These are phyloP conservation scores for Pithys albifrons DNA, from an alignment of 2,113 vertebrate genomes.

Conservation along the genomic window DNA sequence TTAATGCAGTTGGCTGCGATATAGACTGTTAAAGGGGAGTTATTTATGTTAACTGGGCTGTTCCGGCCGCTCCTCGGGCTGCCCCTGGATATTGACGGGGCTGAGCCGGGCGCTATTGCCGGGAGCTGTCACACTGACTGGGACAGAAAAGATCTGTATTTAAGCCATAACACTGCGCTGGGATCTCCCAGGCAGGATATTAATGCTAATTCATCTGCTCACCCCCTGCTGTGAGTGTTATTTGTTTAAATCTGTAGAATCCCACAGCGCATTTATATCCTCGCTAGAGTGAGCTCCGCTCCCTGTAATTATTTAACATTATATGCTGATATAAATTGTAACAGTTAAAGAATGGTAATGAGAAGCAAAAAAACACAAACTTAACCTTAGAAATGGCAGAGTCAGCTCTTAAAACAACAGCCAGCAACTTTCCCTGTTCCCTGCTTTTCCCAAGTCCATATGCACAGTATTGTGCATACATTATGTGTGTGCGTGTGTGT, in stretches of 20 bases:
- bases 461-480: conserved; percentile 6
- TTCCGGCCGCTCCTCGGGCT: conserved; percentile 49
- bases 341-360: conserved; percentile 96
- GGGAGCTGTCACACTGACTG: conserved; percentile 80
- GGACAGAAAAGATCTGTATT: conserved; percentile 85
- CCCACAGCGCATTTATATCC: conserved; percentile 98
- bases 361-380: conserved; percentile 79
- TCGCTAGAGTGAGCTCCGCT: conserved; percentile 93
- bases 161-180: conserved; percentile 81
- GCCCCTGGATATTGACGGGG: conserved; percentile 76
- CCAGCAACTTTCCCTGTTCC: conserved; percentile 36
- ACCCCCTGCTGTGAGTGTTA: conserved; percentile 96
- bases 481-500: conserved; percentile 32
- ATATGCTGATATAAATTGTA: conserved; percentile 97
- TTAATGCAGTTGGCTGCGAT: conserved; percentile 79
- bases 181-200: conserved; percentile 95
- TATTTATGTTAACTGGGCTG: conserved; percentile 78
- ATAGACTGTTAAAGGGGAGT: conserved; percentile 76
- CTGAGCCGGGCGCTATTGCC: conserved; percentile 70
- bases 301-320: conserved; percentile 99
- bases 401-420: conserved; percentile 68
- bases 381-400: conserved; percentile 74
- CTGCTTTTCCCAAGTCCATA: conserved; percentile 15
- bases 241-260: conserved; percentile 98
- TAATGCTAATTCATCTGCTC: conserved; percentile 98